Conservation (phyloP, 2,888 invertebrate genomes). For the Polydrusus cervinus region DNA sequence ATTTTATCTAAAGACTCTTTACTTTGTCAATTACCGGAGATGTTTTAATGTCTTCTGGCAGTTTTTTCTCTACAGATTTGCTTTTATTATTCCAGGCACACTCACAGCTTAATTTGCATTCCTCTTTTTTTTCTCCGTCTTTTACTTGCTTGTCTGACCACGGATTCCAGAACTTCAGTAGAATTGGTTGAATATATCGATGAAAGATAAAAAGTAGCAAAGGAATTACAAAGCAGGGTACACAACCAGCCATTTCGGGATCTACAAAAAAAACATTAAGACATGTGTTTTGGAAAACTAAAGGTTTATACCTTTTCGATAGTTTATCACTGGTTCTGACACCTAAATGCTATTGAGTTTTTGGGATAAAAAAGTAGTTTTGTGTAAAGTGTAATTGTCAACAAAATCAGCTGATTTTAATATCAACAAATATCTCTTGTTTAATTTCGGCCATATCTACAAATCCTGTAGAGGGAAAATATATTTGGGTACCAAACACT, state of each 20-base stretch:
- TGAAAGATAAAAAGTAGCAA: conserved; percentile 88
- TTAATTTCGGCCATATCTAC: too few species aligned
- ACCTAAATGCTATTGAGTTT: too few species aligned
- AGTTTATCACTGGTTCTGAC: too few species aligned
- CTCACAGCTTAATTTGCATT: conserved; percentile 60
- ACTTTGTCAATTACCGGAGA: conserved; percentile 20
- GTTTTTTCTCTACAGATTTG: conserved; percentile 8
- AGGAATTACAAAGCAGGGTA: conserved; percentile 91
- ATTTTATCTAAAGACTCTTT: conserved; percentile 5
- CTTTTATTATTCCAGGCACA: conserved; percentile 60
- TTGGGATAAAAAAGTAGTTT: too few species aligned
- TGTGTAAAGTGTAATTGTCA: too few species aligned
- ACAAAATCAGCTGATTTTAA: conserved; percentile 14
- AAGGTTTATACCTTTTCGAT: too few species aligned
- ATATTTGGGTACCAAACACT: too few species aligned
- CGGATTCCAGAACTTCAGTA: conserved; percentile 88
- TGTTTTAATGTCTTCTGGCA: not conserved
- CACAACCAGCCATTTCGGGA: conserved; percentile 74
- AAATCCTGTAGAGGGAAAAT: too few species aligned
- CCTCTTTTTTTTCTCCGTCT: conserved; percentile 54
- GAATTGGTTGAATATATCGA: conserved; percentile 86
- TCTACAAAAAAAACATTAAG: not conserved
- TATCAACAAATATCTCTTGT: too few species aligned
- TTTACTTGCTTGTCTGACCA: conserved; percentile 74
- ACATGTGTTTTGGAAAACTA: not conserved